Evolutionary conservation across 2,113 vertebrate species (phyloP).

Genomic region (Cyanistes caeruleus): DNA sequence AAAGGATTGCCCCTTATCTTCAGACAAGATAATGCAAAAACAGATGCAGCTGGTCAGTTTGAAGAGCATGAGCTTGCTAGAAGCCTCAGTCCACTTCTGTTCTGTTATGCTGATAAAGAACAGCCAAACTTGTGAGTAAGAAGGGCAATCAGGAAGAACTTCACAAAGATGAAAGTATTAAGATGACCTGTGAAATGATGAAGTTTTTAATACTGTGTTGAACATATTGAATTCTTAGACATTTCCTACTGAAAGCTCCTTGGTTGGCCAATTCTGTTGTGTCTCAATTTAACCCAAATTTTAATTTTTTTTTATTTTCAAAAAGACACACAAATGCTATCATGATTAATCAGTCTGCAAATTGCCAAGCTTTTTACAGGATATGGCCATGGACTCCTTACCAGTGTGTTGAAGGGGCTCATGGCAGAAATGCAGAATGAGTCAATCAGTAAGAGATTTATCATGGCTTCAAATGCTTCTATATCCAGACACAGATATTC

Average conservation of each 20-base stretch:
- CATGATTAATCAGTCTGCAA: neutral
- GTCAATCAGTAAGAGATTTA: neutral
- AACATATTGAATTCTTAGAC: neutral
- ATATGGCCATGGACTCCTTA: neutral
- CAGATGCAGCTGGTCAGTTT: conserved; percentile 93
- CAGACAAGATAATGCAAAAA: conserved; percentile 93
- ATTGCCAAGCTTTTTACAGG: neutral
- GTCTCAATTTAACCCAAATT: neutral
- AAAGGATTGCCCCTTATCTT: conserved; percentile 95
- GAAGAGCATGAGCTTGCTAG: conserved; percentile 95
- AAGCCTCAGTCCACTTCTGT: conserved; percentile 93
- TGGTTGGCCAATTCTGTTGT: neutral
- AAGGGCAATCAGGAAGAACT: neutral
- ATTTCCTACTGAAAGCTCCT: conserved; percentile 18
- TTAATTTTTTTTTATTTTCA: neutral
- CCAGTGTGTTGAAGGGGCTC: neutral
- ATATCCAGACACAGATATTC: neutral
- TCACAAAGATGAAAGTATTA: neutral
- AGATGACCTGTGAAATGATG: neutral
- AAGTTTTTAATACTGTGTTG: neutral
- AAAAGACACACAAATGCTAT: neutral
- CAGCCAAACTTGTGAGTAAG: conserved; percentile 91
- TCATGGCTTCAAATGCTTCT: neutral
- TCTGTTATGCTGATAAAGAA: conserved; percentile 97
- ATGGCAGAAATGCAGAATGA: neutral